These are phyloP conservation scores for Toxotes chatareus DNA, from an alignment of 2,113 vertebrate species.

Conservation along the genomic window DNA sequence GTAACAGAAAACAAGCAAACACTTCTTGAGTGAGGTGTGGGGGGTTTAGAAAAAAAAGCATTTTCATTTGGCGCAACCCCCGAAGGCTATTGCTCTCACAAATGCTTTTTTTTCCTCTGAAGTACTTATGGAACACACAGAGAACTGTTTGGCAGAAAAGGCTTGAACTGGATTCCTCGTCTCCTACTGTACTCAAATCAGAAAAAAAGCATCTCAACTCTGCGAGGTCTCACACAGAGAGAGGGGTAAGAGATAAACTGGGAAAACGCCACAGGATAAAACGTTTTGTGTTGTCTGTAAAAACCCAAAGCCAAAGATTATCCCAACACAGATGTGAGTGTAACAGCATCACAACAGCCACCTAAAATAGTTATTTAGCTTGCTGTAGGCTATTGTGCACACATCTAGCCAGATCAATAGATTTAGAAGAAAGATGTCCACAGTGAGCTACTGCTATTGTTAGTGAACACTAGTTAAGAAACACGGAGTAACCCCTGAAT, in stretches of 20 bases:
- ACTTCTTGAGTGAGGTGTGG: constrained; percentile 86
- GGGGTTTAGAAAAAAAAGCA: constrained; percentile 85
- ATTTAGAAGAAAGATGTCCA: constrained; percentile 2
- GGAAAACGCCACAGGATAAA: constrained; percentile 18
- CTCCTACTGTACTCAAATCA: constrained; percentile 45
- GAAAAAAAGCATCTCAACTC: constrained; percentile 17
- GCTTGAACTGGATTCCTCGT: constrained; percentile 60
- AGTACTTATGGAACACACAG: constrained; percentile 88
- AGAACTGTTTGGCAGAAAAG: constrained; percentile 87
- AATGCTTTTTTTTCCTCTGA: constrained; percentile 88
- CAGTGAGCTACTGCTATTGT: not conserved
- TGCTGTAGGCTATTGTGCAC: constrained; percentile 11
- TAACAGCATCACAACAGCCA: constrained; percentile 1
- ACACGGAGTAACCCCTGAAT: not conserved
- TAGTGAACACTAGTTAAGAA: not conserved
- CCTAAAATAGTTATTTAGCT: not conserved
- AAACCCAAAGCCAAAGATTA: constrained; percentile 42
- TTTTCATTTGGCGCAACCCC: constrained; percentile 86
- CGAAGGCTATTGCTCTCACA: constrained; percentile 86
- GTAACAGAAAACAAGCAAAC: constrained; percentile 85
- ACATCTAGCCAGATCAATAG: constrained; percentile 8
- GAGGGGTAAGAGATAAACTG: constrained; percentile 48
- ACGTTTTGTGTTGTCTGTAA: constrained; percentile 18
- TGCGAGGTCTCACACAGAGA: constrained; percentile 47
- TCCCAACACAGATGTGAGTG: constrained; percentile 28